Evolutionary conservation across 2,113 vertebrate species (phyloP).

Genomic region (Gambusia affinis): DNA sequence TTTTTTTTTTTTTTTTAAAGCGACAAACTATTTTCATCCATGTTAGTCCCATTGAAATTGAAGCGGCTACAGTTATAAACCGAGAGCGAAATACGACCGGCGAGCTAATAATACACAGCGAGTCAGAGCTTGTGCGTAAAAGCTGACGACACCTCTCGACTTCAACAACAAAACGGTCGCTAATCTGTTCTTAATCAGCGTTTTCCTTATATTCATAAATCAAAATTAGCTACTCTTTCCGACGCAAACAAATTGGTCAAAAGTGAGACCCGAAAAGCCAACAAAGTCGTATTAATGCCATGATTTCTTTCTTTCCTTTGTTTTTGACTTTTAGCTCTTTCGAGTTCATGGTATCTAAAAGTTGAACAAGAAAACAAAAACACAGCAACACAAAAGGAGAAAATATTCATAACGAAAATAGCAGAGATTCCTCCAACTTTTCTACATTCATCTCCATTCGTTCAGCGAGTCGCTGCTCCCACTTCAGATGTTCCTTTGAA

Average conservation of each 20-base stretch:
- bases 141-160: background rate
- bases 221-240: background rate
- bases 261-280: conserved; percentile 6
- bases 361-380: conserved; percentile 19
- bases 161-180: conserved; percentile 1
- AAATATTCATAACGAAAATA: conserved; percentile 6
- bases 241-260: conserved; percentile 31
- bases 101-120: background rate
- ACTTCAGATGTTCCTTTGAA: conserved; percentile 6
- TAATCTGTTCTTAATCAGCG: conserved; percentile 2
- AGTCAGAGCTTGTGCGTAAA: conserved; percentile 2
- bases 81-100: background rate
- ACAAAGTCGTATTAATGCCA: background rate
- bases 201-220: background rate
- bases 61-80: background rate
- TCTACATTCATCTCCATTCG: conserved; percentile 38
- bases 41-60: background rate
- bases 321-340: background rate
- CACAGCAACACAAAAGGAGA: conserved; percentile 43
- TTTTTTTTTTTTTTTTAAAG: background rate
- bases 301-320: background rate
- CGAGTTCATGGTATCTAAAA: conserved; percentile 8
- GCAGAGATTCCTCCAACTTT: conserved; percentile 8
- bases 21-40: conserved; percentile 1
- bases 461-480: conserved; percentile 13